These are phyloP conservation scores for Ceuthmochares aereus DNA, from an alignment of 2,113 vertebrate genomes.

Conservation along the genomic window DNA sequence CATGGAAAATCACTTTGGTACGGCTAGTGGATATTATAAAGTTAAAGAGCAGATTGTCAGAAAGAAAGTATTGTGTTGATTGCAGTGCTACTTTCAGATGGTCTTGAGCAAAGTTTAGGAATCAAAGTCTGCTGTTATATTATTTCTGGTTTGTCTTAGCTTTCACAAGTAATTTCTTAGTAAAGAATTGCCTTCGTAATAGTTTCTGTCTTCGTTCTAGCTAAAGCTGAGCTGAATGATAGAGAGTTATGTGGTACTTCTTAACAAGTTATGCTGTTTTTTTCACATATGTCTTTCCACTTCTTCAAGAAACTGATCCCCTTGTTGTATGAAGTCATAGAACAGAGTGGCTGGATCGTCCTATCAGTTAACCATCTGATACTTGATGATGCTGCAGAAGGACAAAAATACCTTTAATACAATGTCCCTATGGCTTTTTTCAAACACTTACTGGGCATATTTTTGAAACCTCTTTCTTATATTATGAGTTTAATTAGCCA, in stretches of 20 bases:
- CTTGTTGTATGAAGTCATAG: neutral
- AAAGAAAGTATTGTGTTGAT: neutral
- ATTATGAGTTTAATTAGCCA: constrained; percentile 49
- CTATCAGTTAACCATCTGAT: neutral
- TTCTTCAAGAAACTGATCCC: neutral
- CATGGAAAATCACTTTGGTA: neutral
- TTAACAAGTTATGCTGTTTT: neutral
- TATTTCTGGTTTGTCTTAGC: neutral
- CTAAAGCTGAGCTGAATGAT: neutral
- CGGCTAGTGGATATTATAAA: neutral
- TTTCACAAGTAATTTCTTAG: neutral
- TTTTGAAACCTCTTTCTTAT: constrained; percentile 49
- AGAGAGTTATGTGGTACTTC: neutral
- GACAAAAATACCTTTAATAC: neutral
- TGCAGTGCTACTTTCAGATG: neutral
- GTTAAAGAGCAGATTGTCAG: neutral
- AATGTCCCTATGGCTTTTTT: constrained; percentile 21
- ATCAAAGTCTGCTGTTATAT: neutral
- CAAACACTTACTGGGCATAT: constrained; percentile 16
- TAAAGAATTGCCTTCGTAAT: neutral
- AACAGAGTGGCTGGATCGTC: neutral
- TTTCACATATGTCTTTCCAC: neutral
- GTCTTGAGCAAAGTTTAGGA: neutral
- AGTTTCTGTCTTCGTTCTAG: neutral
- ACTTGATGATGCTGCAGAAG: constrained; percentile 7